Evolutionary conservation across 2,888 invertebrate genomes (phyloP).

Genomic region (Agrochola lychnidis): DNA sequence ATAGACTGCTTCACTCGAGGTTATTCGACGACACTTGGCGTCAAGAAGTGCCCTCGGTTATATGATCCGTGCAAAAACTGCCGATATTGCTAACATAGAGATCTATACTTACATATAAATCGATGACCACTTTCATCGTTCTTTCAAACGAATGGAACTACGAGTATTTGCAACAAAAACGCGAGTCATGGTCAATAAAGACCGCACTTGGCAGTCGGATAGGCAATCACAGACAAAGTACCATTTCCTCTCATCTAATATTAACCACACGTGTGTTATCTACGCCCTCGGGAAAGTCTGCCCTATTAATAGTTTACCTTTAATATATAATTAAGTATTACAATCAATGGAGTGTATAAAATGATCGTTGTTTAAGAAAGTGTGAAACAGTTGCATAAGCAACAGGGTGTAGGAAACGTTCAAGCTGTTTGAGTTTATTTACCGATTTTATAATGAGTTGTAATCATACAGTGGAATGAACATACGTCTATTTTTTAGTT

Average conservation of each 20-base stretch:
- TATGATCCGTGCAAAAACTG: neutral
- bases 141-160: slow-evolving; percentile 10
- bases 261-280: slow-evolving; percentile 48
- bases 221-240: neutral
- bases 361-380: slow-evolving; percentile 51
- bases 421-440: slow-evolving; percentile 28
- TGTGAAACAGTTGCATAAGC: slow-evolving; percentile 54
- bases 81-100: neutral
- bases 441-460: slow-evolving; percentile 46
- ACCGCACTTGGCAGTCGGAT: slow-evolving; percentile 42
- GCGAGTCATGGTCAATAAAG: slow-evolving; percentile 27
- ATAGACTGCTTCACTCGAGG: neutral
- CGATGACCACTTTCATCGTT: slow-evolving; percentile 19
- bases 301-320: slow-evolving; percentile 22
- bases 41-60: neutral
- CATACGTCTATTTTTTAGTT: slow-evolving; percentile 1
- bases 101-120: slow-evolving; percentile 14
- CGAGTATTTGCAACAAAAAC: slow-evolving; percentile 15
- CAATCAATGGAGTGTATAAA: slow-evolving; percentile 36
- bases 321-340: slow-evolving; percentile 22
- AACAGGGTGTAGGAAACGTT: slow-evolving; percentile 41
- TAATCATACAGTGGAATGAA: slow-evolving; percentile 37
- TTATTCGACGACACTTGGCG: neutral
- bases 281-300: slow-evolving; percentile 19
- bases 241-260: slow-evolving; percentile 35